Evolutionary conservation across 2,113 vertebrate species (phyloP), one percentile per base, ranked within the genome.

Genomic region (Hippocampus mohnikei): DNA sequence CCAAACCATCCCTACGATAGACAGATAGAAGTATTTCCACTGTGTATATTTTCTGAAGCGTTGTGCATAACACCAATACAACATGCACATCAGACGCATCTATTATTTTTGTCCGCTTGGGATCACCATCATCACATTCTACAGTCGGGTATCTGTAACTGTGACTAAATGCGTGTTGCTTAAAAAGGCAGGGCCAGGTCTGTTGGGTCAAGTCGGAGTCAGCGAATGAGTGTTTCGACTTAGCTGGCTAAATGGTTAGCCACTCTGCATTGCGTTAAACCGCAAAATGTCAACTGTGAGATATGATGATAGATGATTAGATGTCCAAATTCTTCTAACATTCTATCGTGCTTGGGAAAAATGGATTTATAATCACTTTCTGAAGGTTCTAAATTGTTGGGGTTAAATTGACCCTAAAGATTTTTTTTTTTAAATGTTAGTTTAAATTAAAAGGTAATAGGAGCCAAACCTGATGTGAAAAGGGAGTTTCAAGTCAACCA

Each of bases 401-500:
- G 21, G 1, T 21, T 0, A 55, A 53, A 23, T n/a, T 44, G 42
- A 44, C 12, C 15, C 16, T 50, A 16, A 50, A 50, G 46, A 50
- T 50, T n/a, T n/a, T n/a, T n/a, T n/a, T n/a, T n/a, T n/a, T n/a
- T n/a, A 50, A 16, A 50, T 20, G 46, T 50, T 50, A 6, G 33
- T 5, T 16, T 50, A 50, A 18, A 18, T 50, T 20, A 50, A 16
- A 50, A 50, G 5, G 46, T 50, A 50, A 16, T 15, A 8, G 6
- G 15, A 29, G 27, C 7, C 16, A 29, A 59, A 59, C 25, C 27
- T 29, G 13, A 33, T 18, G 15, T 66, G 1, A 13, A n/a, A 50
- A 0, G 0, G 33, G 2, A 69, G 40, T 46, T 77, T 48, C 20
- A 52, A 61, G 75, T 77, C 46, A 20, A 66, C 67, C 78, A 72